Base-by-base conservation (phyloP, 2,797 vertebrate genomes). In the Fistularia commersonii region DNA sequence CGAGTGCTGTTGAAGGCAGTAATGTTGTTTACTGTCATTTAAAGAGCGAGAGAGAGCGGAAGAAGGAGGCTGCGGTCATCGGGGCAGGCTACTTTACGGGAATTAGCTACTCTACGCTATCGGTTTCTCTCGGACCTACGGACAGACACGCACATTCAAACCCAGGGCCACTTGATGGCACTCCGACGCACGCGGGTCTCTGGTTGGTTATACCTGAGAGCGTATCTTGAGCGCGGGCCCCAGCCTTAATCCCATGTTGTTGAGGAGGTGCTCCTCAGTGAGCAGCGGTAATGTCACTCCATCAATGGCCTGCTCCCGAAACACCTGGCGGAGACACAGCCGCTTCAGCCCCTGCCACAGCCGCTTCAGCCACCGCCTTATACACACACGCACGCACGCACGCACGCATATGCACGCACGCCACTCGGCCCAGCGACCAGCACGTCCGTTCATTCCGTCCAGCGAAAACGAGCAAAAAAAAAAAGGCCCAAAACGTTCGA, bases 161-260 rank as follows among this genome's bases (percentile, higher is more conserved):
- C 72, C n/a, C n/a, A n/a, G n/a, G n/a, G 31, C 53, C 73, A 68
- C 61, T 11, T 32, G 39, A 53, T 40, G 37, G 57, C 66, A 61
- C 76, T 44, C 69, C 48, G 63, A 74, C 76, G 70, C 75, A 35
- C 72, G 57, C 77, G 33, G 71, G 53, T 70, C 72, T 71, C 75
- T 42, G 73, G 62, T n/a, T 69, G 78, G 73, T 78, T 81, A 83
- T 92, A 98, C 97, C 94, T 99, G 97, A 71, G 94, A 94, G 75
- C 94, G 87, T 54, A 99, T 98, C 90, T 98, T 99, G 73, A 99
- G 92, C 0, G 96, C 94, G 0, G 97, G 97, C 8, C 96, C 97
- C 32, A 99, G 88, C 80, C 97, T 98, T 65, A 99, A 90, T 74
- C 96, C 95, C 97, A 99, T 95, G 79, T 93, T 98, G 88, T 87